phyloP scores from a whole-genome alignment of 2,113 vertebrate species.

The Xenopus borealis region DNA sequence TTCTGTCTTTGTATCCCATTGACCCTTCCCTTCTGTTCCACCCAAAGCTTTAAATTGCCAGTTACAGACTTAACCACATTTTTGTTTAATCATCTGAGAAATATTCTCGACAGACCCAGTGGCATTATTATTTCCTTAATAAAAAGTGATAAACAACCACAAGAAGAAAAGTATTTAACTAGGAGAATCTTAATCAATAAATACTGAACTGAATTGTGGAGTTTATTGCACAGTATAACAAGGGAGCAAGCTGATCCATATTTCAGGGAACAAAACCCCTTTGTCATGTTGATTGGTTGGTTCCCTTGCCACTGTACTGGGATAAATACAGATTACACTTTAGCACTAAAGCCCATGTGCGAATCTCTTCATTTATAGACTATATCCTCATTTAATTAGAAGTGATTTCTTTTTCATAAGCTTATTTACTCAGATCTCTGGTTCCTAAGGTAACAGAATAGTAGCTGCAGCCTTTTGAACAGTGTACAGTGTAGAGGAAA shows the following conservation, averaged over 20 bases:
- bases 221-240: not conserved
- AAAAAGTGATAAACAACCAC: not conserved
- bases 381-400: constrained; percentile 81
- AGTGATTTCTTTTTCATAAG: constrained; percentile 81
- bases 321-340: constrained; percentile 35
- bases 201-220: not conserved
- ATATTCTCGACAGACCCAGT: not conserved
- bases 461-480: constrained; percentile 65
- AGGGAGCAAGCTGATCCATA: not conserved
- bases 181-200: not conserved
- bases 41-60: no score
- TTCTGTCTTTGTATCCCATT: no score
- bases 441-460: constrained; percentile 88
- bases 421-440: constrained; percentile 79
- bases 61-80: no score
- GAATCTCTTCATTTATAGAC: constrained; percentile 59
- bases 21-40: no score
- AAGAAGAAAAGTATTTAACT: not conserved
- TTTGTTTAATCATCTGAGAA: no score
- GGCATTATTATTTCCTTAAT: not conserved
- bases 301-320: constrained; percentile 29
- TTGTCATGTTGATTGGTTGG: constrained; percentile 33
- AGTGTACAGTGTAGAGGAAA: constrained; percentile 62
- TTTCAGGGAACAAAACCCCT: constrained; percentile 12
- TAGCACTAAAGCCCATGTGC: constrained; percentile 21